Base-by-base conservation (phyloP, 1,140 invertebrate genomes). In the Drosophila sp. region DNA sequence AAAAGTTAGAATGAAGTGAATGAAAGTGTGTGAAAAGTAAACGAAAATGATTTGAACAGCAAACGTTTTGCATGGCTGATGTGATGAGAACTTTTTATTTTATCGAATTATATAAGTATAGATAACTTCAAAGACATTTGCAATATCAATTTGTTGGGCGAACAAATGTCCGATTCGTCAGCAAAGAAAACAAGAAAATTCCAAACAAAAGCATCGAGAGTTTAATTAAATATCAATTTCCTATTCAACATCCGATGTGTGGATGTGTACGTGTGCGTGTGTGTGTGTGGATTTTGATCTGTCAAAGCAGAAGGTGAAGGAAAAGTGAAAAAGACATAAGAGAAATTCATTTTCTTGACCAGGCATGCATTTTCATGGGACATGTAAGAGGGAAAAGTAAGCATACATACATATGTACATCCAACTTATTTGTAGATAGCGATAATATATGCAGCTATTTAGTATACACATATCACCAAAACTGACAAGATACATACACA, bases 171-270 rank as follows among this genome's bases (percentile, higher is more conserved):
- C 5, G n/a, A 17, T 17, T 23, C 17, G 17, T 23, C 17, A 47
- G 23, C 4, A 25, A 25, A 55, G 38, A 57, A 4, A 58, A 10
- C 4, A 65, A 56, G n/a, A 11, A 44, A 64, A 60, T 30, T 44
- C 32, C 17, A 17, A n/a, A 47, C 50, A 41, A 40, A 27, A 58
- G 61, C 56, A 40, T 58, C 62, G 54, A 47, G 54, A 47, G 44
- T 57, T 58, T 58, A 58, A 58, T 58, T 58, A 58, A 58, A 58
- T 58, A 58, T 35, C 56, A 58, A 58, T 58, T 58, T 58, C 56
- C 56, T 30, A 35, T 25, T 35, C 30, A 35, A 58, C 32, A 25
- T 58, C 32, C 32, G 30, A 29, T 56, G 27, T 27, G 10, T 11
- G 35, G 10, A 3, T 8, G 35, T 38, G 30, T 30, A 1, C 17